Evolutionary conservation across 2,888 invertebrate species (phyloP), one percentile per base, ranked within the genome.

Genomic region (Perizoma affinitatum): DNA sequence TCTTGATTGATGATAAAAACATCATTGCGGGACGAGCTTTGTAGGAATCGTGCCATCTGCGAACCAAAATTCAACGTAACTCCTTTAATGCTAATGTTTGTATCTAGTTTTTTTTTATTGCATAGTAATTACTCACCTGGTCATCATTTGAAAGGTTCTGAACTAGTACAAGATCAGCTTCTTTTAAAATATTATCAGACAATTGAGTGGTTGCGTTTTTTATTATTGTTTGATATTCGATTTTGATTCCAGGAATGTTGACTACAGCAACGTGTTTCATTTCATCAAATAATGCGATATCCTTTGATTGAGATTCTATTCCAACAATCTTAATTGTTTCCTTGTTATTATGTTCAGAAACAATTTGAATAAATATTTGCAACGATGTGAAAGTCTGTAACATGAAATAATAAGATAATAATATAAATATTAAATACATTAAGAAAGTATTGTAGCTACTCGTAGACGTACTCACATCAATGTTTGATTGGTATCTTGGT

Each of bases 311-410:
- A 41, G 58, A 50, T 5, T 54, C 44, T 44, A 78, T 53, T 34
- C 67, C 73, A 54, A 75, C 46, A 8, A 74, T 58, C 5, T 68
- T 69, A n/a, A 77, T 54, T 5, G 36, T 41, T 40, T 59, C 48
- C 49, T 71, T 75, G 33, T 69, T 71, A 4, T 72, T 36, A 64
- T 79, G 78, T 66, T 79, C 77, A 8, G 68, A 68, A 8, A 78
- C 71, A 4, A 72, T 73, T 76, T 79, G 79, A 5, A 74, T 46
- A 38, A 67, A 73, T 53, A 73, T 58, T 65, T 68, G 65, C 34
- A 77, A 48, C 7, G 76, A 70, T 5, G 70, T 47, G 3, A 58
- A 62, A 8, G 54, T 54, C 76, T 76, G 50, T 34, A 66, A 64
- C 0, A 35, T 9, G 11, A 38, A 5, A 38, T 38, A 62, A 47